Percentiles rank a stretch among this genome's conserved stretches.
phyloP scores from a whole-genome alignment of 92 coral and sea anemone species.

The Scolanthus callimorphus region DNA sequence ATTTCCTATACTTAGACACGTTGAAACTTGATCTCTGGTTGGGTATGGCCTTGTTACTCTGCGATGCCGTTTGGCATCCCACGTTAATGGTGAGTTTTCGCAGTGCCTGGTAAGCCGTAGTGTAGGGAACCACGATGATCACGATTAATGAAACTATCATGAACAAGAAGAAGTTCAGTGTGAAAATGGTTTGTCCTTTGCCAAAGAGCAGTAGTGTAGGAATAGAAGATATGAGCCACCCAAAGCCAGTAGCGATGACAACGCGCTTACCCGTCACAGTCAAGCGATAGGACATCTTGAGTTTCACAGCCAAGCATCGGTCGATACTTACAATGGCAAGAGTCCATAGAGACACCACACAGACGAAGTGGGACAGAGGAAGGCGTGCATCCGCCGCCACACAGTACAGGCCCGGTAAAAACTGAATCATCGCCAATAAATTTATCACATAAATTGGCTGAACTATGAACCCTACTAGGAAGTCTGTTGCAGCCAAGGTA shows the following conservation, averaged over 20 bases:
- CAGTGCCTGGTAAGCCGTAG: not conserved
- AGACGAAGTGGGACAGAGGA: not conserved
- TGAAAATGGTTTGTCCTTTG: not conserved
- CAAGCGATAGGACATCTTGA: not conserved
- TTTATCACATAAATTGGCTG: not conserved
- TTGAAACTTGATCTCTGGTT: not conserved
- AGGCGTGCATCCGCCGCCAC: not conserved
- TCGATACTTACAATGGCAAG: not conserved
- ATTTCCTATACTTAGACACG: not conserved
- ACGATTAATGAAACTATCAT: not conserved
- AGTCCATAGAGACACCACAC: not conserved
- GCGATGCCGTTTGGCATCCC: not conserved
- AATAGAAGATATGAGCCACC: not conserved
- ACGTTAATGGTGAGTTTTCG: not conserved
- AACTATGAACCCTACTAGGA: not conserved
- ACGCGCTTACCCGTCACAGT: not conserved
- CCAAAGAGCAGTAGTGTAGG: not conserved
- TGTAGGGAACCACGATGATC: not conserved
- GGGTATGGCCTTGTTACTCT: not conserved
- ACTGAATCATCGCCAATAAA: not conserved
- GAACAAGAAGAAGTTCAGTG: not conserved
- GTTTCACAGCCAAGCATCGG: not conserved
- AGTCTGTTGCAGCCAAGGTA: not conserved
- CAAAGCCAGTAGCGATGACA: not conserved
- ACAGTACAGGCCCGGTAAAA: not conserved